Base-by-base conservation (phyloP, 2,888 invertebrate genomes). In the Amiota mariae region DNA sequence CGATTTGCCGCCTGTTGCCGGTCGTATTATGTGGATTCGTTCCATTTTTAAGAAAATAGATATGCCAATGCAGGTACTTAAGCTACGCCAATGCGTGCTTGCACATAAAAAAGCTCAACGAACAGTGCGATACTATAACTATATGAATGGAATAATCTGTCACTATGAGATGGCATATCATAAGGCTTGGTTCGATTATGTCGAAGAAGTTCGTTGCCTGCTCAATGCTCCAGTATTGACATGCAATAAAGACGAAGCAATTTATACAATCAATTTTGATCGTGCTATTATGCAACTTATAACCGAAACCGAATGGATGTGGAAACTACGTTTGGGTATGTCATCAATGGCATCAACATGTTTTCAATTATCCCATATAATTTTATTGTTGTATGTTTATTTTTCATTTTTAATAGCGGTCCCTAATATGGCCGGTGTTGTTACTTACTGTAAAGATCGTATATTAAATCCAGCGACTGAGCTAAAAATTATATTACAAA, bases 151-250 rank as follows among this genome's bases (percentile, higher is more conserved):
- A 75, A 95, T 96, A 3, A 93, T 97, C 76, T 92, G 95, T 15
- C 95, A 96, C 85, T 97, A 94, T 84, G 96, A 97, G 89, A 92
- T 95, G 82, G 93, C 96, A 74, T 95, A 95, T 88, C 96, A 97
- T 84, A 92, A 92, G 79, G 95, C 95, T 0, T 96, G 96, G 96
- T 93, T 91, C 76, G 93, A 94, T 84, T 94, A 94, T 87, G 93
- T 94, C 36, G 93, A 93, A 71, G 93, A 95, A 90, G 94, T 95
- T 86, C 89, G 90, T 79, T 81, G 80, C n/a, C 74, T 82, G 9
- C 89, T 96, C 2, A 93, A 94, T 79, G 92, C 93, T 0, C 95
- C 96, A 0, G 90, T 96, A 12, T 87, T 96, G 59, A 72, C 76
- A 12, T 92, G 94, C 24, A 92, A 93, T 59, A 92, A 94, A 85